Percentiles rank a stretch among this genome's conserved stretches.
Evolutionary conservation across 1,140 invertebrate species (phyloP).

Genomic region (Trypoxylus dichotomus): DNA sequence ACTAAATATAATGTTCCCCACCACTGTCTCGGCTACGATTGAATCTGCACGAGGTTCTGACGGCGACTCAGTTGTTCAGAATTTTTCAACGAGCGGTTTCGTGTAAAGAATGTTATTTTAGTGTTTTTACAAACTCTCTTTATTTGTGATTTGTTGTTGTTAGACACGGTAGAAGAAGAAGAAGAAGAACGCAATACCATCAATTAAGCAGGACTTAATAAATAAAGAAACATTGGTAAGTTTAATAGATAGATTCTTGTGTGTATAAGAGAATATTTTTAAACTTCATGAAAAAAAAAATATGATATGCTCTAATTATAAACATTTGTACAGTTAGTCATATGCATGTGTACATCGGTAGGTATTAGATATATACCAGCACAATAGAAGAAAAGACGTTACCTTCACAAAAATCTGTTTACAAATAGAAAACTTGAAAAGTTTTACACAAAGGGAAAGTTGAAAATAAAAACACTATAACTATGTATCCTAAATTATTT

Average conservation of each 20-base stretch:
- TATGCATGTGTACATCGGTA: neutral
- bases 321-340: neutral
- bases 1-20: conserved; percentile 24
- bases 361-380: neutral
- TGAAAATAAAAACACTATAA: neutral
- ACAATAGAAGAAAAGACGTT: neutral
- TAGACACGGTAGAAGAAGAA: neutral
- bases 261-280: neutral
- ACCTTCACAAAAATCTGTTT: neutral
- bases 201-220: neutral
- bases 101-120: conserved; percentile 23
- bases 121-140: conserved; percentile 18
- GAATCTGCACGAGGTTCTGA: conserved; percentile 39
- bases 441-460: neutral
- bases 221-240: conserved; percentile 6
- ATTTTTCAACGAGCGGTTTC: conserved; percentile 7
- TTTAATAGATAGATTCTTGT: neutral
- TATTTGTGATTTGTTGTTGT: neutral
- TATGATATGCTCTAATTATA: neutral
- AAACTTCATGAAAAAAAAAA: neutral
- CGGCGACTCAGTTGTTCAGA: conserved; percentile 28
- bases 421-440: too few relatives aligned
- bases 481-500: too few relatives aligned
- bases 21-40: conserved; percentile 36
- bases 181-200: neutral